These are phyloP conservation scores for Andrena camellia DNA, from an alignment of 2,888 invertebrate species.

Conservation along the genomic window DNA sequence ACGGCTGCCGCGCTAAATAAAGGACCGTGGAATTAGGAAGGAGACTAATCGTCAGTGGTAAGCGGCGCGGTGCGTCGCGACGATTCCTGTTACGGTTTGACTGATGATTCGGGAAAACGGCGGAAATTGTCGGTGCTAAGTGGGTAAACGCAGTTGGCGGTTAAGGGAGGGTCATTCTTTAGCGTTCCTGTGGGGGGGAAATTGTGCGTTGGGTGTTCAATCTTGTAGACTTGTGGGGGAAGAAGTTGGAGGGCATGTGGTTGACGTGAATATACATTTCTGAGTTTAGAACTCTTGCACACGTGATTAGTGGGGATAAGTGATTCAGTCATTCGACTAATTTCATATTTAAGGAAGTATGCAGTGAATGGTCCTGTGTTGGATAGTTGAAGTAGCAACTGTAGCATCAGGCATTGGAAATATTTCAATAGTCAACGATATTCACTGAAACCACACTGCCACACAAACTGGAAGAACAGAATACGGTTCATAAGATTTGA, in stretches of 20 bases:
- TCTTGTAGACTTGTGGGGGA: neutral
- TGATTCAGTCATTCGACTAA: too few species aligned
- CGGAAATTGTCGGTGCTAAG: slow-evolving; percentile 63
- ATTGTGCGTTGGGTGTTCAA: slow-evolving; percentile 11
- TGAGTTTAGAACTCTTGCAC: too few species aligned
- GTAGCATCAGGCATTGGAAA: too few species aligned
- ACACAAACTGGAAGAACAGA: too few species aligned
- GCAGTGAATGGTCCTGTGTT: too few species aligned
- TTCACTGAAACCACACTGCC: too few species aligned
- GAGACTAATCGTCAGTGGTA: slow-evolving; percentile 67
- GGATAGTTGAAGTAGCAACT: too few species aligned
- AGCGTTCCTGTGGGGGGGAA: slow-evolving; percentile 4
- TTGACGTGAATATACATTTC: too few species aligned
- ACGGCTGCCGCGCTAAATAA: slow-evolving; percentile 61
- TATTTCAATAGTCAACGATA: too few species aligned
- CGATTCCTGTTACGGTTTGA: slow-evolving; percentile 57
- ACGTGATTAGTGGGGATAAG: too few species aligned
- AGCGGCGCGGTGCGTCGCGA: neutral
- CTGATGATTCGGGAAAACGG: slow-evolving; percentile 65
- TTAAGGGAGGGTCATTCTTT: slow-evolving; percentile 33
- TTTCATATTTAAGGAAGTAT: too few species aligned
- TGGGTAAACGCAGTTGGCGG: slow-evolving; percentile 44
- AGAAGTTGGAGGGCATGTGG: neutral
- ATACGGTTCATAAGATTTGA: too few species aligned
- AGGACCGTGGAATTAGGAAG: slow-evolving; percentile 66